Evolutionary conservation across 2,888 invertebrate genomes (phyloP).

Genomic region (Pristionchus maxplancki): DNA sequence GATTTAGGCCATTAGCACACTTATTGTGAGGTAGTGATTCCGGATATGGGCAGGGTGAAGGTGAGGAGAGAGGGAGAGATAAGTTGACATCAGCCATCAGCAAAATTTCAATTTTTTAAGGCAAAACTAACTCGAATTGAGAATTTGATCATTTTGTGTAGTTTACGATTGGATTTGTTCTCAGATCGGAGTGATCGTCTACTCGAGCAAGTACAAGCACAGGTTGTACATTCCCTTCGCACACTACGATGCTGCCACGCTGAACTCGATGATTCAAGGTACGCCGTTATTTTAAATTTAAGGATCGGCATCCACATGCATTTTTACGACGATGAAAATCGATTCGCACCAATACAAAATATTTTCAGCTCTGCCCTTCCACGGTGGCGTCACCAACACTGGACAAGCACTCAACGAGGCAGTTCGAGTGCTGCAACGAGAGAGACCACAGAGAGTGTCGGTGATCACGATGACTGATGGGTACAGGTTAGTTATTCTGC

Average conservation of each 20-base stretch:
- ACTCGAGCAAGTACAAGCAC: conserved; percentile 41
- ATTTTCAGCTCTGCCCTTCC: conserved; percentile 24
- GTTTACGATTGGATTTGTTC: no score
- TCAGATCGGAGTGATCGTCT: conserved; percentile 36
- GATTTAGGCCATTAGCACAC: no score
- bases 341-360: not conserved
- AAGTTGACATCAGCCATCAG: no score
- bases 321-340: no score
- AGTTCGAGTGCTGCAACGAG: not conserved
- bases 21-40: no score
- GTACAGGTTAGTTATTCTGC: not conserved
- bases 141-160: no score
- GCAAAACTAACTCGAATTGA: no score
- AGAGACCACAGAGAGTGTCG: not conserved
- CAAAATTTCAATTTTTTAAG: no score
- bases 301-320: no score
- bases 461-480: conserved; percentile 47
- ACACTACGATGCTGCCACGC: not conserved
- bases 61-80: no score
- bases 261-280: conserved; percentile 42
- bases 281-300: not conserved
- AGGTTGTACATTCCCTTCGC: conserved; percentile 14
- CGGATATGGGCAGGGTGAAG: no score
- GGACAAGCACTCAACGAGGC: conserved; percentile 23
- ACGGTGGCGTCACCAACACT: conserved; percentile 41